A percentile compares a stretch with the other conserved stretches of the same genome.
phyloP scores from a whole-genome alignment of 1,140 invertebrate genomes.

The Lordiphosa stackelbergi region DNA sequence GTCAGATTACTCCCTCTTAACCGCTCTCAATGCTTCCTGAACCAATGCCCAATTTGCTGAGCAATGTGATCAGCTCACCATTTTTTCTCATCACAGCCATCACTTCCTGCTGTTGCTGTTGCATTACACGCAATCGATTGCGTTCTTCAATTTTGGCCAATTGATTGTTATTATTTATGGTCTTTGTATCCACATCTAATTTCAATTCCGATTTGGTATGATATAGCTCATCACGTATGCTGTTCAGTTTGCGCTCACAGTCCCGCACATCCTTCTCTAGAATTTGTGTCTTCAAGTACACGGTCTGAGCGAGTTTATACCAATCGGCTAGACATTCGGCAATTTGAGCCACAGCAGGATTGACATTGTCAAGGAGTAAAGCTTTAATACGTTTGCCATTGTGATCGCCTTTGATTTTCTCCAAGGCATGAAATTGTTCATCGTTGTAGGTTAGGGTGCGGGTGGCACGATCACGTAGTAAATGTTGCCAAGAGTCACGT shows the following conservation, averaged over 20 bases:
- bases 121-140: slow-evolving; percentile 59
- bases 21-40: slow-evolving; percentile 26
- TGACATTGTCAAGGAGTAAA: slow-evolving; percentile 82
- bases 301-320: slow-evolving; percentile 89
- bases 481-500: slow-evolving; percentile 93
- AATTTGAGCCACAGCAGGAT: slow-evolving; percentile 82
- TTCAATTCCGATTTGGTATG: slow-evolving; percentile 66
- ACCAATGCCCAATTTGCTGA: slow-evolving; percentile 46
- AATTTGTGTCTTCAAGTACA: slow-evolving; percentile 84
- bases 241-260: slow-evolving; percentile 77
- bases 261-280: slow-evolving; percentile 83
- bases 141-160: slow-evolving; percentile 68
- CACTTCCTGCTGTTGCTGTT: slow-evolving; percentile 61
- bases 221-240: slow-evolving; percentile 65
- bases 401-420: slow-evolving; percentile 85
- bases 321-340: slow-evolving; percentile 87
- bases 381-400: slow-evolving; percentile 83
- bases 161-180: slow-evolving; percentile 61
- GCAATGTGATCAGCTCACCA: slow-evolving; percentile 44
- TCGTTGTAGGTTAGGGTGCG: slow-evolving; percentile 92
- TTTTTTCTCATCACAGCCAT: slow-evolving; percentile 55
- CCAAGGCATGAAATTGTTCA: slow-evolving; percentile 94
- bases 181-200: slow-evolving; percentile 50
- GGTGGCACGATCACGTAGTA: slow-evolving; percentile 90
- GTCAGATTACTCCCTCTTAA: not conserved